phyloP scores from a whole-genome alignment of 1,140 invertebrate species.

The Aethina tumida region DNA sequence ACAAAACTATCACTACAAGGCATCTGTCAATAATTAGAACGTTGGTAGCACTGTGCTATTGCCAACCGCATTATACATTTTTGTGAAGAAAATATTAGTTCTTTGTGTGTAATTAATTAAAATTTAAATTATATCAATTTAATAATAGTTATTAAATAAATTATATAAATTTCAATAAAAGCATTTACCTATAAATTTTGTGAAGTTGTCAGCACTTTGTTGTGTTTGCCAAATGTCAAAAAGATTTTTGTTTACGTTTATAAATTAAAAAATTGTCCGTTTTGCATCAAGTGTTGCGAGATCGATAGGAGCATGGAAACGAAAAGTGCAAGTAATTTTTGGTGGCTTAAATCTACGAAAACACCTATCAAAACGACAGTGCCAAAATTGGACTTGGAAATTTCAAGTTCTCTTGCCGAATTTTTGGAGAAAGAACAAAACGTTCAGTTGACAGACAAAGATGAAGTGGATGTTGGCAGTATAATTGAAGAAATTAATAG shows the following conservation, averaged over 20 bases:
- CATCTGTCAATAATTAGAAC: no score
- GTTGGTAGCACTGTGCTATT: no score
- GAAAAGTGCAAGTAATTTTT: slow-evolving; percentile 21
- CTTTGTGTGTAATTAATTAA: no score
- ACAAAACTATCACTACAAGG: no score
- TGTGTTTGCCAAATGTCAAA: not conserved
- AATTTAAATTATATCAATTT: no score
- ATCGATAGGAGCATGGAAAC: slow-evolving; percentile 31
- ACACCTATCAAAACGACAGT: slow-evolving; percentile 8
- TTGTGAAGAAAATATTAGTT: no score
- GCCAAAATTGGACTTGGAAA: slow-evolving; percentile 21
- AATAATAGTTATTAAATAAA: no score
- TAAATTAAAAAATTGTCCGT: not conserved
- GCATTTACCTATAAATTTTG: no score
- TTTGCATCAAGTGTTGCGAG: slow-evolving; percentile 3
- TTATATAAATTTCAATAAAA: no score
- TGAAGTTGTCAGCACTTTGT: slow-evolving; percentile 1
- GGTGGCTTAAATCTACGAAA: slow-evolving; percentile 29
- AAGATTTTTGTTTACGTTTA: not conserved
- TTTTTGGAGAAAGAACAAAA: slow-evolving; percentile 29
- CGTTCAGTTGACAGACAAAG: slow-evolving; percentile 13
- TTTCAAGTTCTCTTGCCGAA: slow-evolving; percentile 27
- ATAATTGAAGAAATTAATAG: slow-evolving; percentile 36
- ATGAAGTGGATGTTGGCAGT: slow-evolving; percentile 33
- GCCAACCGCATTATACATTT: no score